Evolutionary conservation across 2,888 invertebrate genomes (phyloP).

Genomic region (Nomada fucata): DNA sequence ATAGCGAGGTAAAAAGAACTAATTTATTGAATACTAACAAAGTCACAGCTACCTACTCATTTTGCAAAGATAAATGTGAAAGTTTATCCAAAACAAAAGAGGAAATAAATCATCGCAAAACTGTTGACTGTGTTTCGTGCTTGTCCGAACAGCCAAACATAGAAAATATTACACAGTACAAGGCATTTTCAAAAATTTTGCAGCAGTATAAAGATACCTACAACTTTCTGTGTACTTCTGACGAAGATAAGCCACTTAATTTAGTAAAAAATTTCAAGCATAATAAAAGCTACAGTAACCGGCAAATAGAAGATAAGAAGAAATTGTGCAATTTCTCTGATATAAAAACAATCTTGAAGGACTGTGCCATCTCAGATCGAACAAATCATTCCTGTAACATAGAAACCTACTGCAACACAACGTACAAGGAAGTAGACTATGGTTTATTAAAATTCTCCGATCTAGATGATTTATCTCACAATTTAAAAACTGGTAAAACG

Average conservation of each 20-base stretch:
- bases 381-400: conserved; percentile 63
- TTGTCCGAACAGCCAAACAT: conserved; percentile 39
- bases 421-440: conserved; percentile 67
- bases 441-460: conserved; percentile 69
- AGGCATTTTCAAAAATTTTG: conserved; percentile 42
- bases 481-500: conserved; percentile 44
- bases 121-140: conserved; percentile 29
- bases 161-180: conserved; percentile 31
- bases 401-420: conserved; percentile 52
- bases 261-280: conserved; percentile 47
- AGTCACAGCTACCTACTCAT: conserved; percentile 3
- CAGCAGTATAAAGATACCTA: conserved; percentile 40
- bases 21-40: conserved; percentile 37
- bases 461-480: conserved; percentile 54
- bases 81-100: conserved; percentile 27
- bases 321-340: conserved; percentile 31
- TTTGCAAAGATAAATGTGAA: conserved; percentile 24
- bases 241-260: conserved; percentile 60
- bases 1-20: conserved; percentile 27
- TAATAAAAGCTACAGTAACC: conserved; percentile 21
- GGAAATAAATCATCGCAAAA: conserved; percentile 21
- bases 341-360: conserved; percentile 22
- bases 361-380: conserved; percentile 46
- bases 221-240: conserved; percentile 35
- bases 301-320: conserved; percentile 28